Conservation (phyloP, 1,140 invertebrate genomes). For the Melitaea cinxia region DNA sequence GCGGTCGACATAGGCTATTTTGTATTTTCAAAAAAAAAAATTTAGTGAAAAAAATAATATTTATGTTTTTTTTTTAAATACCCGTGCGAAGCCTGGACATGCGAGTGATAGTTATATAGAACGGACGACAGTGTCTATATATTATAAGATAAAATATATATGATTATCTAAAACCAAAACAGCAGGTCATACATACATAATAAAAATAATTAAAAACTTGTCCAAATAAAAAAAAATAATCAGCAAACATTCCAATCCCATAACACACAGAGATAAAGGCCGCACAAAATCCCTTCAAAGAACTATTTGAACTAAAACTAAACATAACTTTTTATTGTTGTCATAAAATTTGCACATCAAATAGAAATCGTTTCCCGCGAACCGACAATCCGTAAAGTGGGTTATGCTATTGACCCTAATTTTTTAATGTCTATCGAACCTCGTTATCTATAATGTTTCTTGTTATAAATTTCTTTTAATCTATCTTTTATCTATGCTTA, state of each 20-base stretch:
- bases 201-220: too few species aligned
- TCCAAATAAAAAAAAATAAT: neutral
- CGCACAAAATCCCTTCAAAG: neutral
- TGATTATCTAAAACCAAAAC: too few species aligned
- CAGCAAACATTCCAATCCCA: neutral
- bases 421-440: neutral
- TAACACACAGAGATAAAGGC: neutral
- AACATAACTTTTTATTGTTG: neutral
- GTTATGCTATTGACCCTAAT: conserved; percentile 1
- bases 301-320: neutral
- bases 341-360: neutral
- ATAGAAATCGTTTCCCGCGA: neutral
- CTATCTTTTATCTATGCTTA: too few species aligned
- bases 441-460: neutral
- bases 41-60: too few species aligned
- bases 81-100: too few species aligned
- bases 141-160: too few species aligned
- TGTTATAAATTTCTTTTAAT: neutral
- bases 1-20: too few species aligned
- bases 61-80: too few species aligned
- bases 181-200: too few species aligned
- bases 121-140: too few species aligned
- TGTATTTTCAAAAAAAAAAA: too few species aligned
- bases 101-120: too few species aligned
- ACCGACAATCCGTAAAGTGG: neutral